phyloP scores from a whole-genome alignment of 1,140 invertebrate species.

The Agrilus planipennis region DNA sequence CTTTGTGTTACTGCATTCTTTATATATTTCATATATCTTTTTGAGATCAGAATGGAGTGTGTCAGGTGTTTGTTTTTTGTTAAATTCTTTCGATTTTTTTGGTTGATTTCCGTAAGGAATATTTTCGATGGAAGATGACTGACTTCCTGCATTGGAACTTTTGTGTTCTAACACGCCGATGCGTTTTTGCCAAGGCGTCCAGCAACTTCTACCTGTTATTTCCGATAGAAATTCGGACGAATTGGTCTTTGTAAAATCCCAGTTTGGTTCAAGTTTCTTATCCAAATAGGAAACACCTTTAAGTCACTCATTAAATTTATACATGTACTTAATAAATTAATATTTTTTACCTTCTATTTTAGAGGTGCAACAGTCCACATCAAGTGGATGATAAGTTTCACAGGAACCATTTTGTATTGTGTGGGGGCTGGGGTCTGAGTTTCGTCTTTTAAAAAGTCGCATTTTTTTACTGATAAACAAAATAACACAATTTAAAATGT shows the following conservation, averaged over 20 bases:
- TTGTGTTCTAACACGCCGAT: conserved; percentile 9
- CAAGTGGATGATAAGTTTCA: no score
- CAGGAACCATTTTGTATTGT: no score
- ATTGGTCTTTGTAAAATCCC: conserved; percentile 49
- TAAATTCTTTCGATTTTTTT: conserved; percentile 39
- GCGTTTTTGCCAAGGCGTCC: conserved; percentile 36
- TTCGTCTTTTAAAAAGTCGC: conserved; percentile 26
- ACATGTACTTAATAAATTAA: no score
- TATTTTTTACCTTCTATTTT: no score
- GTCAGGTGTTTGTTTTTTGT: conserved; percentile 7
- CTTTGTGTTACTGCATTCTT: conserved; percentile 14
- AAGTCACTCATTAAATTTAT: no score
- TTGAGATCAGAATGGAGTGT: conserved; percentile 13
- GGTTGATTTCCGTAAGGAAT: conserved; percentile 16
- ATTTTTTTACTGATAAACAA: conserved; percentile 10
- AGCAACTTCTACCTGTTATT: conserved; percentile 34
- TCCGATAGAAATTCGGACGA: conserved; percentile 42
- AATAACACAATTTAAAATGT: no score
- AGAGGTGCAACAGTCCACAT: no score
- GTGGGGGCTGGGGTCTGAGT: conserved; percentile 27
- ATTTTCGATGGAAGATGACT: conserved; percentile 1
- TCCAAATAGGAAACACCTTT: conserved; percentile 56
- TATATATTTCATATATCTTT: conserved; percentile 18
- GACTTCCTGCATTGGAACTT: conserved; percentile 4
- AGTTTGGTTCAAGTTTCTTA: conserved; percentile 47